Evolutionary conservation across 2,113 vertebrate species (phyloP).

Genomic region (Forbesichthys papilliferus): DNA sequence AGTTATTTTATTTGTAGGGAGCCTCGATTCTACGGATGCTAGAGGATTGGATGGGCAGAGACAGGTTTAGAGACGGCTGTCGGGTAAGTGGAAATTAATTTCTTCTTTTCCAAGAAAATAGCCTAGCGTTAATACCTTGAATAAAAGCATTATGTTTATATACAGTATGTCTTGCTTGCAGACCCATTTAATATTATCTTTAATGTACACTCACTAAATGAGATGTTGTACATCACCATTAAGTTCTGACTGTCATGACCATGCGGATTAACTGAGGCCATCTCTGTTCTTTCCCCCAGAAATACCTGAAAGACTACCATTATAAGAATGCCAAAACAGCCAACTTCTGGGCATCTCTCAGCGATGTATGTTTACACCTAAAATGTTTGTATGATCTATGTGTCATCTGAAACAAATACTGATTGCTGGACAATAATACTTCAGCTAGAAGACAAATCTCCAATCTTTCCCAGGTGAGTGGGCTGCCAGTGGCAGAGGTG

Average conservation of each 20-base stretch:
- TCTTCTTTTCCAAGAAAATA: not conserved
- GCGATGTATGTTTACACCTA: conserved; percentile 68
- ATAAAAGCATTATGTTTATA: not conserved
- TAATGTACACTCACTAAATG: not conserved
- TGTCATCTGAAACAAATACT: not conserved
- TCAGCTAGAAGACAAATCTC: not conserved
- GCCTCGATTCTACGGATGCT: conserved; percentile 88
- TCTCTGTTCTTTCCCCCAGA: conserved; percentile 68
- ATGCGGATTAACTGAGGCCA: too few species aligned
- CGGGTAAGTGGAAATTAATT: conserved; percentile 65
- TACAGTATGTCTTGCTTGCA: not conserved
- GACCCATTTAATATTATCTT: not conserved
- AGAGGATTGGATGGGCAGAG: conserved; percentile 81
- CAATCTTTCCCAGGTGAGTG: conserved; percentile 78
- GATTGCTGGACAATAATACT: not conserved
- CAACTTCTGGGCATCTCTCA: conserved; percentile 87
- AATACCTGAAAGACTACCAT: conserved; percentile 75
- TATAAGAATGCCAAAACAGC: conserved; percentile 90
- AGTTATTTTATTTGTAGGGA: conserved; percentile 68
- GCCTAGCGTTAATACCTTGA: not conserved
- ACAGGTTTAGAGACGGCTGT: conserved; percentile 81
- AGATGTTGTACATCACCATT: not conserved
- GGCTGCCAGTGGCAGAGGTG: conserved; percentile 78
- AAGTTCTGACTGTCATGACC: too few species aligned
- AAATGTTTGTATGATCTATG: not conserved